These are phyloP conservation scores for Psettodes erumei DNA, from an alignment of 2,113 vertebrate genomes.

Conservation along the genomic window DNA sequence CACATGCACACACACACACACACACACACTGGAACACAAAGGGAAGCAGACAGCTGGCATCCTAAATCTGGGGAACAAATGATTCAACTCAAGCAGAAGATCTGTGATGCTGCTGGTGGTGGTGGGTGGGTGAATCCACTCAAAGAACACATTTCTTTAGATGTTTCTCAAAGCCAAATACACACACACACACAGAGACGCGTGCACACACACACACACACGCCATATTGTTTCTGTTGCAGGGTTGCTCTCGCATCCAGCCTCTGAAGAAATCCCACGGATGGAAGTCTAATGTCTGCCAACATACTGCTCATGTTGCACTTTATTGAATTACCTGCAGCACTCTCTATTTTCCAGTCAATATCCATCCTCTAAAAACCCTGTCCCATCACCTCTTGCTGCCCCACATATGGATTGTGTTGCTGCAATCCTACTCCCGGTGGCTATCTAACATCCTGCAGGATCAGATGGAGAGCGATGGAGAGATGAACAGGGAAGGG, in stretches of 20 bases:
- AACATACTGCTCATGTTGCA: slow-evolving; percentile 64
- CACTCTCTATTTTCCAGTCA: slow-evolving; percentile 70
- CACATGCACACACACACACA: slow-evolving; percentile 18
- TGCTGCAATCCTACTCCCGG: slow-evolving; percentile 72
- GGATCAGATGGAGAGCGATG: slow-evolving; percentile 63
- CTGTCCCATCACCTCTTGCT: slow-evolving; percentile 59
- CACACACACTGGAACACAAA: slow-evolving; percentile 62
- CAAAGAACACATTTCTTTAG: slow-evolving; percentile 60
- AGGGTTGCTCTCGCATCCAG: slow-evolving; percentile 12
- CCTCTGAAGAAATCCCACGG: slow-evolving; percentile 31
- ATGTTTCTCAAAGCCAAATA: slow-evolving; percentile 39
- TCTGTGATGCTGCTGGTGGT: slow-evolving; percentile 47
- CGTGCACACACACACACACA: slow-evolving; percentile 6
- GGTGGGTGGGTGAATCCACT: not conserved
- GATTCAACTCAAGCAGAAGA: slow-evolving; percentile 60
- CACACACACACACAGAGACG: slow-evolving; percentile 15
- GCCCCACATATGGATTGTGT: slow-evolving; percentile 71
- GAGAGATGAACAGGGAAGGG: slow-evolving; percentile 27
- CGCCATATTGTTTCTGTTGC: slow-evolving; percentile 18
- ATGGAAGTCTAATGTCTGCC: slow-evolving; percentile 48
- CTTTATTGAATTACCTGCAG: slow-evolving; percentile 74
- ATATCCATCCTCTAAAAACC: slow-evolving; percentile 67
- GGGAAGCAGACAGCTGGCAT: slow-evolving; percentile 78
- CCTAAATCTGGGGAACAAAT: slow-evolving; percentile 72
- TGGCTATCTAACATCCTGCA: slow-evolving; percentile 72